Evolutionary conservation across 1,140 invertebrate species (phyloP).

Genomic region (Philotrypesis tridentata): DNA sequence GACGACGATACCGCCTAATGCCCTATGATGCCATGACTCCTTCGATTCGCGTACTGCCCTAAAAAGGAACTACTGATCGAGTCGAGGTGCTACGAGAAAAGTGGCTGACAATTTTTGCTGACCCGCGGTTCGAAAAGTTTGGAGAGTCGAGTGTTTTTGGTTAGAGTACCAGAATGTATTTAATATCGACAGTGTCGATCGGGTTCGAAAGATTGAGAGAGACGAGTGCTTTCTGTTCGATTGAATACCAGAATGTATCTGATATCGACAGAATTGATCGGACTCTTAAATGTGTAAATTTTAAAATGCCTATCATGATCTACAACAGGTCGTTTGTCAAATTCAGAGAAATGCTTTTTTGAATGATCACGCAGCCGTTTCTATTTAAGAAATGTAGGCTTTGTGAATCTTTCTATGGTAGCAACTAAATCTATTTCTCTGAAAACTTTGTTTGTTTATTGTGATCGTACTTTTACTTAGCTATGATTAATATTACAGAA

Average conservation of each 20-base stretch:
- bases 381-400: neutral
- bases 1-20: constrained; percentile 1
- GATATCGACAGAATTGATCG: too few species aligned
- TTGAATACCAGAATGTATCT: neutral
- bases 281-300: neutral
- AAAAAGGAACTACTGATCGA: constrained; percentile 21
- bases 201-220: too few species aligned
- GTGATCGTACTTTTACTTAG: constrained; percentile 59
- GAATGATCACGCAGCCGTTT: neutral
- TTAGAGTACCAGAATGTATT: too few species aligned
- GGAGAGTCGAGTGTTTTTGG: too few species aligned
- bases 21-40: constrained; percentile 53
- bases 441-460: constrained; percentile 57
- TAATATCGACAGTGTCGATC: too few species aligned
- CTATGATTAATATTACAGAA: neutral
- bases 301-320: neutral
- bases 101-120: too few species aligned
- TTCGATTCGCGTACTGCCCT: constrained; percentile 69
- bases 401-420: neutral
- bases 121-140: neutral
- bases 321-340: neutral
- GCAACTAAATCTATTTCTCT: constrained; percentile 5
- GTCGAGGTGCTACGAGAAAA: too few species aligned
- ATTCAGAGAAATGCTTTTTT: too few species aligned
- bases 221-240: too few species aligned